phyloP scores from a whole-genome alignment of 2,888 invertebrate genomes.

The Rotaria macrura region DNA sequence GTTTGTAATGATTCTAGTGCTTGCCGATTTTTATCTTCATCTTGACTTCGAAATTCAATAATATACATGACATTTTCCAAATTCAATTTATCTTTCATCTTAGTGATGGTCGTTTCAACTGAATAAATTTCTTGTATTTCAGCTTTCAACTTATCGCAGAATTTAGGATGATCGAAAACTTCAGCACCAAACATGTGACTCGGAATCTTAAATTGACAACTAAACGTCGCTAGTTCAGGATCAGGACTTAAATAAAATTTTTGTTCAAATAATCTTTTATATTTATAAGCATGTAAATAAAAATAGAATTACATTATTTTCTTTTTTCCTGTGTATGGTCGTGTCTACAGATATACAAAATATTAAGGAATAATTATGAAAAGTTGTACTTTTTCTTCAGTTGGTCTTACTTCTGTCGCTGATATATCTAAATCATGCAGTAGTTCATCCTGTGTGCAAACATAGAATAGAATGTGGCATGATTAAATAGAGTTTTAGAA shows the following conservation, averaged over 20 bases:
- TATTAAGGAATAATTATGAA: too few species aligned
- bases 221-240: not conserved
- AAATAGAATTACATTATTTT: not conserved
- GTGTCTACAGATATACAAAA: not conserved
- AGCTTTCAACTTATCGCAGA: not conserved
- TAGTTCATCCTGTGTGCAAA: not conserved
- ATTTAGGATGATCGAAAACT: not conserved
- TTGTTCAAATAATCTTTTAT: not conserved
- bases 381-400: too few species aligned
- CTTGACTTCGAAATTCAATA: not conserved
- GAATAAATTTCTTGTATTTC: not conserved
- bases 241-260: not conserved
- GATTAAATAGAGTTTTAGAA: not conserved
- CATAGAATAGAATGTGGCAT: not conserved
- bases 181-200: not conserved
- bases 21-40: not conserved
- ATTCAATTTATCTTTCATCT: not conserved
- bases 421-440: not conserved
- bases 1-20: not conserved
- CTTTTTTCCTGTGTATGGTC: not conserved
- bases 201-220: not conserved
- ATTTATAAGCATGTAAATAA: too few species aligned
- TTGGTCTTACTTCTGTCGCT: not conserved
- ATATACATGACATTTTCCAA: not conserved
- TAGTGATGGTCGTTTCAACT: not conserved